A percentile compares a stretch with the other conserved stretches of the same genome.
phyloP scores from a whole-genome alignment of 2,888 invertebrate species.

The Eledone cirrhosa region DNA sequence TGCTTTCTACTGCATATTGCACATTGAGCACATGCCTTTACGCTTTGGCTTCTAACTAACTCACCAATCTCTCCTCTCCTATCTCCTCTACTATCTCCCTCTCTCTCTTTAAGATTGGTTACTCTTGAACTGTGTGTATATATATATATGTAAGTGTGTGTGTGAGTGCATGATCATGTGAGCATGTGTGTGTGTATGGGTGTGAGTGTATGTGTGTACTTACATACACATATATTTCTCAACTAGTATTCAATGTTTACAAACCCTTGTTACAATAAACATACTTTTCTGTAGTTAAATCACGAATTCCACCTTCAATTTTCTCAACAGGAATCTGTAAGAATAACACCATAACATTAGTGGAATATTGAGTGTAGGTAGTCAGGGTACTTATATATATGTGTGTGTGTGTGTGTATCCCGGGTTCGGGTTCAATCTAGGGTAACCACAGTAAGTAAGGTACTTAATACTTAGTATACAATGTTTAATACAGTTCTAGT shows the following conservation, averaged over 20 bases:
- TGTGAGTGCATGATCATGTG: not conserved
- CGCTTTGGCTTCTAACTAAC: no score
- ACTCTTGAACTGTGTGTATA: no score
- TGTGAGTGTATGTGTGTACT: not conserved
- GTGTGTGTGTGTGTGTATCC: no score
- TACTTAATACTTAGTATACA: no score
- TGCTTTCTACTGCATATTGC: no score
- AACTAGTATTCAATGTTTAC: conserved; percentile 29
- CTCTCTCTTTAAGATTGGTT: no score
- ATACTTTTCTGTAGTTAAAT: conserved; percentile 47
- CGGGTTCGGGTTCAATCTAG: no score
- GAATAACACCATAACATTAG: conserved; percentile 21
- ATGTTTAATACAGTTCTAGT: no score
- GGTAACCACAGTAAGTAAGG: conserved; percentile 6
- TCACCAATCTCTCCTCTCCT: no score
- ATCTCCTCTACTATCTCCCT: no score
- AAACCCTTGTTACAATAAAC: conserved; percentile 66
- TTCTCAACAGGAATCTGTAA: conserved; percentile 53
- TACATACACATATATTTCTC: not conserved
- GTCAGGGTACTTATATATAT: no score
- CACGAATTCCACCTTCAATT: conserved; percentile 59
- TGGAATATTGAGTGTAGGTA: not conserved
- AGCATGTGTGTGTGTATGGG: not conserved
- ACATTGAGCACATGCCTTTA: no score
- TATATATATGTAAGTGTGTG: conserved; percentile 5